These are phyloP conservation scores for Drosophila oshimai DNA, from an alignment of 1,140 invertebrate species.

Conservation along the genomic window DNA sequence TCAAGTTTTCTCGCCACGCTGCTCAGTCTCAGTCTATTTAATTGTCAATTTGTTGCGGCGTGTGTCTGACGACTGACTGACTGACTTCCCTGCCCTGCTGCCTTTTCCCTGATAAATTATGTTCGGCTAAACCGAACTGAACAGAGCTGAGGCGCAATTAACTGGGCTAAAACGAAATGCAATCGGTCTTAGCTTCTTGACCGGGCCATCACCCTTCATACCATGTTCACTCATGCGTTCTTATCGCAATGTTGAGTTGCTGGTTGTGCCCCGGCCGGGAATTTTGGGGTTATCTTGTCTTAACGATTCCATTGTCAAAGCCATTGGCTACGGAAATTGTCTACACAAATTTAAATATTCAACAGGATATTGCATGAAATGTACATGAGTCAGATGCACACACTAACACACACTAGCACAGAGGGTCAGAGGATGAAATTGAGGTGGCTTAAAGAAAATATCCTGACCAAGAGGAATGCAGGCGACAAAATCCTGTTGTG, in stretches of 20 bases:
- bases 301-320: constrained; percentile 78
- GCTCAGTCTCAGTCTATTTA: constrained; percentile 63
- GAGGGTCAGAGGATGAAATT: not conserved
- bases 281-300: constrained; percentile 55
- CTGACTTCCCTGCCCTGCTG: too few species aligned
- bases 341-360: constrained; percentile 79
- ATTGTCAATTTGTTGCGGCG: constrained; percentile 73
- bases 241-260: constrained; percentile 44
- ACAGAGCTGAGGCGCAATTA: constrained; percentile 57
- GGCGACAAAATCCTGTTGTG: constrained; percentile 64
- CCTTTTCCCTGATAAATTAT: constrained; percentile 67
- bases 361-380: constrained; percentile 78
- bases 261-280: constrained; percentile 14
- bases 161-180: constrained; percentile 45
- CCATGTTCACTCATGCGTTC: constrained; percentile 45
- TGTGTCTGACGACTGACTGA: constrained; percentile 40
- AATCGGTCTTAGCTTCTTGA: not conserved
- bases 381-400: constrained; percentile 50
- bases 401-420: too few species aligned
- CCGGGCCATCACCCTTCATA: constrained; percentile 5
- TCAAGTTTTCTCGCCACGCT: constrained; percentile 67
- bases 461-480: constrained; percentile 31
- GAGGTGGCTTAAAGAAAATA: not conserved
- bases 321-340: constrained; percentile 75
- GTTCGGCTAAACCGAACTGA: constrained; percentile 26